Percentiles rank a stretch among this genome's conserved stretches.
phyloP scores from a whole-genome alignment of 2,888 invertebrate species.

The Plusia festucae region DNA sequence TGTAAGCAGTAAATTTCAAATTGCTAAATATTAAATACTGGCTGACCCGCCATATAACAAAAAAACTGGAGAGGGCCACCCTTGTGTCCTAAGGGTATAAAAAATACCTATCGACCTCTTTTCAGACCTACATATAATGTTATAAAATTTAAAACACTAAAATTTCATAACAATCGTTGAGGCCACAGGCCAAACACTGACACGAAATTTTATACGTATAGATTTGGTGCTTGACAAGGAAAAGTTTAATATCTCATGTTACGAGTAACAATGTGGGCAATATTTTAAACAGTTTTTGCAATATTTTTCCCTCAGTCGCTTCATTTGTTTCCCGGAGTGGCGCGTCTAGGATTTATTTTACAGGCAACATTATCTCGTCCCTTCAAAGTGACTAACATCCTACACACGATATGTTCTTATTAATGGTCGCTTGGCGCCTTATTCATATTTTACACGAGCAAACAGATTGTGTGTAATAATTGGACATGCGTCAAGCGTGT shows the following conservation, averaged over 20 bases:
- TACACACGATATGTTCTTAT: constrained; percentile 76
- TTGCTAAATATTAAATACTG: constrained; percentile 39
- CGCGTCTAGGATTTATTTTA: constrained; percentile 82
- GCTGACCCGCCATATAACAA: no score
- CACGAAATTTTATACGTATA: no score
- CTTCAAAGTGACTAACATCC: constrained; percentile 80
- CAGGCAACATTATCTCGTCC: constrained; percentile 84
- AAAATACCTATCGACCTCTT: no score
- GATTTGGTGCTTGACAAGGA: constrained; percentile 15
- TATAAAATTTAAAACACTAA: no score
- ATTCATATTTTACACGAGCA: constrained; percentile 85
- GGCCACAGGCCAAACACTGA: no score
- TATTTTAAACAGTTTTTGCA: constrained; percentile 83
- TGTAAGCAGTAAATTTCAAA: constrained; percentile 20
- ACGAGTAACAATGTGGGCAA: constrained; percentile 76
- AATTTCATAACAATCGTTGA: no score
- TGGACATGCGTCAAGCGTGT: constrained; percentile 87
- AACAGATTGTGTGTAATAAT: constrained; percentile 87
- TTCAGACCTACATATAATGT: no score
- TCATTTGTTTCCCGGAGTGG: constrained; percentile 80
- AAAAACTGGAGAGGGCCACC: no score
- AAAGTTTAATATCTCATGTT: constrained; percentile 64
- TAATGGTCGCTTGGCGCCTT: constrained; percentile 76
- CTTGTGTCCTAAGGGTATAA: no score
- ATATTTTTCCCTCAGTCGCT: constrained; percentile 80